Evolutionary conservation across 2,797 vertebrate species (phyloP).

Genomic region (Momotus momota): DNA sequence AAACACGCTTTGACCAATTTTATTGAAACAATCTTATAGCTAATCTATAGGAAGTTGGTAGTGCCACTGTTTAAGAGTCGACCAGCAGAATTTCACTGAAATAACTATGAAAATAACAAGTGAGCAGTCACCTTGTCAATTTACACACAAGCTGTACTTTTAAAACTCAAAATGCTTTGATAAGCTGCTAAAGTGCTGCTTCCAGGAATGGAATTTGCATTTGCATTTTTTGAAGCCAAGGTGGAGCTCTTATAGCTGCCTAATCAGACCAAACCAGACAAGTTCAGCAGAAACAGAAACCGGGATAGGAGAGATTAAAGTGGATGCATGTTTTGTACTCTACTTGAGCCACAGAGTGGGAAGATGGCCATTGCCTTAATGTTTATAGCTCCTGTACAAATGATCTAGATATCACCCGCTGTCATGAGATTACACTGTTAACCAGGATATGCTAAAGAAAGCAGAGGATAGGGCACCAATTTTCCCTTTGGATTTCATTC

Average conservation of each 20-base stretch:
- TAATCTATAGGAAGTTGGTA: background rate
- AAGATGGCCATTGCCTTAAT: background rate
- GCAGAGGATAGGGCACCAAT: background rate
- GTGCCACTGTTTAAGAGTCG: background rate
- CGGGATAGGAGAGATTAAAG: background rate
- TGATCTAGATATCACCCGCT: background rate
- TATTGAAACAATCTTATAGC: background rate
- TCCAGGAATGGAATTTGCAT: background rate
- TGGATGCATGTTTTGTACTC: background rate
- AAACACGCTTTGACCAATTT: background rate
- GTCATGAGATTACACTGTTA: background rate
- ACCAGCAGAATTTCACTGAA: background rate
- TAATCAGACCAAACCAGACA: background rate
- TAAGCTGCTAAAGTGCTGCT: background rate
- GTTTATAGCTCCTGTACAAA: background rate
- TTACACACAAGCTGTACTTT: background rate
- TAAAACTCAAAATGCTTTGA: background rate
- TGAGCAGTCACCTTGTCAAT: background rate
- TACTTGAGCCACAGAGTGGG: background rate
- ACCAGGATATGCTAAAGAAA: background rate
- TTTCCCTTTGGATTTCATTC: background rate
- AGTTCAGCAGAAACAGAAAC: background rate
- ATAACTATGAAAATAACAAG: background rate
- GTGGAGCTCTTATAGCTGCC: background rate
- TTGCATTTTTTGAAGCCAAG: background rate